Evolutionary conservation across 1,140 invertebrate species (phyloP).

Genomic region (Drosophila sucinea): DNA sequence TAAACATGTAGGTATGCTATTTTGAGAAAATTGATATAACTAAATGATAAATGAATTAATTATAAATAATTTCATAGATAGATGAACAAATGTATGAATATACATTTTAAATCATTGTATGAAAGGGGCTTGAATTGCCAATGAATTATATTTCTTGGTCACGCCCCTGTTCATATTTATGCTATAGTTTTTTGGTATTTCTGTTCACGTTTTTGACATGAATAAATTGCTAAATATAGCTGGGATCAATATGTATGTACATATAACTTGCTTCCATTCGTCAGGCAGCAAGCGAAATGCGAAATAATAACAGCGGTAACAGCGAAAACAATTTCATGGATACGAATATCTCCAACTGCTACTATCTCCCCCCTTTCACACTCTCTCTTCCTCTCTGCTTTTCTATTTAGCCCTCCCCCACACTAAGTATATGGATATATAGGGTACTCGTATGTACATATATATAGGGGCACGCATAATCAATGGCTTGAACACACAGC

Average conservation of each 20-base stretch:
- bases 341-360: neutral
- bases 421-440: too few relatives aligned
- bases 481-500: conserved; percentile 55
- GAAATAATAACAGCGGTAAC: conserved; percentile 22
- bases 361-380: neutral
- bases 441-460: conserved; percentile 15
- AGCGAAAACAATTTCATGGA: conserved; percentile 4
- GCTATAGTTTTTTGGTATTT: conserved; percentile 42
- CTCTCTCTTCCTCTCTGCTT: neutral
- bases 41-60: too few relatives aligned
- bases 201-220: conserved; percentile 62
- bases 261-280: conserved; percentile 30
- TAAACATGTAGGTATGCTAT: too few relatives aligned
- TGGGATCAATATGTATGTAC: conserved; percentile 35
- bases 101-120: too few relatives aligned
- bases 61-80: too few relatives aligned
- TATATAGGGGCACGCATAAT: conserved; percentile 50
- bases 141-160: too few relatives aligned
- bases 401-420: neutral
- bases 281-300: conserved; percentile 28
- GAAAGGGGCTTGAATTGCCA: neutral
- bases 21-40: too few relatives aligned
- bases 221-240: conserved; percentile 68
- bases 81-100: too few relatives aligned
- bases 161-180: neutral